Conservation (phyloP, 2,888 invertebrate species). For the Pyrrhopygopsis socrates region DNA sequence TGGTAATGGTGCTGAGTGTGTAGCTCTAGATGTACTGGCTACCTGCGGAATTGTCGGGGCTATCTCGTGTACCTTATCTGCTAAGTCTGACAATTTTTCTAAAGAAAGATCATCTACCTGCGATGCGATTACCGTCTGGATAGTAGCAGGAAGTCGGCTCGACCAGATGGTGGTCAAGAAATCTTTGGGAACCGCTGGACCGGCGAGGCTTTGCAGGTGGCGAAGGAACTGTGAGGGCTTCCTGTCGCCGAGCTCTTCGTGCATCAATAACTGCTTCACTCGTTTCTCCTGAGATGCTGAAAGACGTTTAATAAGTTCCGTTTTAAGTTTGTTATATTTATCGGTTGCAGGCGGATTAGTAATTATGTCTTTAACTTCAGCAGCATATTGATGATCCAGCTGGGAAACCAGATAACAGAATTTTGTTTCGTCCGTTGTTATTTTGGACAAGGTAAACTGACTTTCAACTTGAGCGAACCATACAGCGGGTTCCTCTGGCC, state of each 20-base stretch:
- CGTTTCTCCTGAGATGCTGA: slow-evolving; percentile 58
- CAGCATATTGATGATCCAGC: slow-evolving; percentile 35
- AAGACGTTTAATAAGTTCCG: slow-evolving; percentile 71
- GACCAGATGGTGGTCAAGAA: slow-evolving; percentile 71
- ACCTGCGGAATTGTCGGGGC: not conserved
- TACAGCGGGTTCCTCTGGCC: slow-evolving; percentile 52
- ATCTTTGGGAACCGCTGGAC: slow-evolving; percentile 56
- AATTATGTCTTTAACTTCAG: slow-evolving; percentile 66
- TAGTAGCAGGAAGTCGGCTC: slow-evolving; percentile 52
- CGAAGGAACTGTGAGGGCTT: slow-evolving; percentile 74
- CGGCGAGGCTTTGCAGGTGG: slow-evolving; percentile 67
- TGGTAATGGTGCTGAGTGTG: not conserved
- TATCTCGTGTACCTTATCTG: slow-evolving; percentile 59
- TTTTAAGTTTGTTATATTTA: slow-evolving; percentile 62
- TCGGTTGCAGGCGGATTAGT: slow-evolving; percentile 14
- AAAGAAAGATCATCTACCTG: slow-evolving; percentile 39
- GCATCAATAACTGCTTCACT: slow-evolving; percentile 58
- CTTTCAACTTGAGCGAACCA: not conserved
- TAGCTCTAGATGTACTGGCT: slow-evolving; percentile 29
- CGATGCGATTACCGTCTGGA: slow-evolving; percentile 66
- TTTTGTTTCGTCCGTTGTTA: slow-evolving; percentile 47
- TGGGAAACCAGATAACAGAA: slow-evolving; percentile 49
- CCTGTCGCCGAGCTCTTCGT: slow-evolving; percentile 72
- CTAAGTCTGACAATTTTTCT: slow-evolving; percentile 62
- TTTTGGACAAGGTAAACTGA: slow-evolving; percentile 37